Conservation (phyloP, 2,113 vertebrate species). For the Brienomyrus brachyistius region DNA sequence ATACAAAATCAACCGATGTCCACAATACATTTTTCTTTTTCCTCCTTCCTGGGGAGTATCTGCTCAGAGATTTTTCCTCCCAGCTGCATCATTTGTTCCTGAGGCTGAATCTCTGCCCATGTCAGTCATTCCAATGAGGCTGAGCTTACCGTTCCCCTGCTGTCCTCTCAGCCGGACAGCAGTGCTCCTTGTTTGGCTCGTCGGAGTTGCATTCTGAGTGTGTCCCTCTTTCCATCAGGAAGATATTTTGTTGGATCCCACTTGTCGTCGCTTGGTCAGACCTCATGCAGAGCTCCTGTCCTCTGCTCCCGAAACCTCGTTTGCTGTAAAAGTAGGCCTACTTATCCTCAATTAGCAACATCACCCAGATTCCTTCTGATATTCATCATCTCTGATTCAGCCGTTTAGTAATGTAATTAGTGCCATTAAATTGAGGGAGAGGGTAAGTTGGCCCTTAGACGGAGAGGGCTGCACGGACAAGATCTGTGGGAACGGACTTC, state of each 20-base stretch:
- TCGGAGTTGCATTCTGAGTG: background rate
- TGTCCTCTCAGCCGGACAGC: background rate
- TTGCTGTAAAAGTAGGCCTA: conserved; percentile 3
- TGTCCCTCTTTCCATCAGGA: background rate
- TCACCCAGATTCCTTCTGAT: conserved; percentile 14
- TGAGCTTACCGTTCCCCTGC: background rate
- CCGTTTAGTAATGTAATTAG: conserved; percentile 18
- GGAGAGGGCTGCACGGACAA: background rate
- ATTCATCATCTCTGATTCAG: conserved; percentile 16
- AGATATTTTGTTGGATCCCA: background rate
- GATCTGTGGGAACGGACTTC: background rate
- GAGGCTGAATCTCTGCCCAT: background rate
- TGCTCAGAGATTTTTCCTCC: background rate
- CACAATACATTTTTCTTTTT: background rate
- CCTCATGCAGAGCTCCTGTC: background rate
- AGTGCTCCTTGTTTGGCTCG: background rate
- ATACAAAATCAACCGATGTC: background rate
- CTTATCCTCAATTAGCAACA: conserved; percentile 18
- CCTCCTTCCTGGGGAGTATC: background rate
- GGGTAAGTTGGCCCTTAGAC: background rate
- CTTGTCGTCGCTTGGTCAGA: background rate
- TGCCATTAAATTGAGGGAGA: conserved; percentile 10
- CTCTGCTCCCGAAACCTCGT: background rate
- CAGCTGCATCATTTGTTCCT: background rate
- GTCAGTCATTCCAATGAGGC: background rate